Evolutionary conservation across 1,140 invertebrate species (phyloP), one percentile per base, ranked within the genome.

Genomic region (Scaptodrosophila lebanonensis): DNA sequence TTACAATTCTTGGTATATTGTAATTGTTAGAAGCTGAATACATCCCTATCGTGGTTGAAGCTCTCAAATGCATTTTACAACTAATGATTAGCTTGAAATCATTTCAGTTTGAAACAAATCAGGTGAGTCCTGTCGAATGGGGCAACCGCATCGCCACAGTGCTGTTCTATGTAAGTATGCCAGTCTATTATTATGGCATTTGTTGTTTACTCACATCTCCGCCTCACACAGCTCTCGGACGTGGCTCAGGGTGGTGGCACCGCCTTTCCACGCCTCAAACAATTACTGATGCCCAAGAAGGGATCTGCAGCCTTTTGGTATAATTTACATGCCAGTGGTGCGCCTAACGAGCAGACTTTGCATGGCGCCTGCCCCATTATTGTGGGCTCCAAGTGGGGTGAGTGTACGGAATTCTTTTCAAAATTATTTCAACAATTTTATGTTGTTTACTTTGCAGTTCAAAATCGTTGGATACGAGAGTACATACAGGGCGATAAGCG

Each of bases 291-390:
- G 89, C 97, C 98, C 0, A 91, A 91, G 83, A 97, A 97, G 87
- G 93, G 95, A 8, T 90, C 93, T 33, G 97, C 97, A 35, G 95
- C 94, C 1, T 97, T 98, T 88, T 99, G 98, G 98, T 93, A 95
- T 84, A 99, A 99, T 89, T 88, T 99, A 49, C 92, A 95, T 86
- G 91, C 93, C 12, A 96, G 92, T 82, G 97, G 98, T 11, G 93
- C 95, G 60, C 95, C 96, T 5, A 96, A 99, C 89, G 90, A 92
- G 39, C 89, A 91, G 56, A 99, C 96, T 0, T 88, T 96, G 45
- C 98, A 99, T 89, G 97, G 97, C 12, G 97, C 96, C 22, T 99
- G 98, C 88, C 98, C 98, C 27, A 97, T 99, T 29, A 91, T 99
- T n/a, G 91, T 94, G 0, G 98, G 98, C 40, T 94, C 94, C 7